Conservation (phyloP, 1,140 invertebrate species). For the Sinonovacula constricta region DNA sequence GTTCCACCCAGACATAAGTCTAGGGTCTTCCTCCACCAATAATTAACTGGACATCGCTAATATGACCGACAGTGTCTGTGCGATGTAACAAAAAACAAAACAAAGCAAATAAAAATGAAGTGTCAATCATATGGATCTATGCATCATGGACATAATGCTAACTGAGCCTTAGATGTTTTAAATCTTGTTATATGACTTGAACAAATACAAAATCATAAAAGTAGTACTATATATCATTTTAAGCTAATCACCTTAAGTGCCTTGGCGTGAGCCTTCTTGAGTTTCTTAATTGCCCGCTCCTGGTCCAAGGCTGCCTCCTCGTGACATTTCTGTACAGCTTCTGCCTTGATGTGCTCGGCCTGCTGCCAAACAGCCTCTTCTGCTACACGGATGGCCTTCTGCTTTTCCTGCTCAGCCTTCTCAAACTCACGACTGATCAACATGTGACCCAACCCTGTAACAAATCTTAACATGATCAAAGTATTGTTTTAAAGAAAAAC, state of each 20-base stretch:
- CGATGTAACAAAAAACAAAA: no score
- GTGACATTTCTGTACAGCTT: conserved; percentile 51
- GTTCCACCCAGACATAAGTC: no score
- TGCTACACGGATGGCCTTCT: conserved; percentile 58
- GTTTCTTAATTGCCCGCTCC: conserved; percentile 58
- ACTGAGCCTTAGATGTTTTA: no score
- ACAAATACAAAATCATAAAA: no score
- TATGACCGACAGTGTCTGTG: no score
- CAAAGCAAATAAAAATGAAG: no score
- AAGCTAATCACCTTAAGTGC: conserved; percentile 66
- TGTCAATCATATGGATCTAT: no score
- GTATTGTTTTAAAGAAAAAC: neutral
- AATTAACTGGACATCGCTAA: no score
- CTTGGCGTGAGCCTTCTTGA: conserved; percentile 64
- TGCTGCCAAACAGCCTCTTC: conserved; percentile 63
- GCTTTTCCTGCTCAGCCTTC: conserved; percentile 58
- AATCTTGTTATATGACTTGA: no score
- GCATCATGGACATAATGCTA: no score
- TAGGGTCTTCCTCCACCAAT: no score
- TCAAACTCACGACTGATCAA: conserved; percentile 56
- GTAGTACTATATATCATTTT: no score
- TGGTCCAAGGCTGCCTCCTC: conserved; percentile 60
- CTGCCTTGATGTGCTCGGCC: conserved; percentile 61
- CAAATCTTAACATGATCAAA: neutral
- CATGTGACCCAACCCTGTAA: conserved; percentile 63